Evolutionary conservation across 2,113 vertebrate species (phyloP).

Genomic region (Microcebus jonahi): DNA sequence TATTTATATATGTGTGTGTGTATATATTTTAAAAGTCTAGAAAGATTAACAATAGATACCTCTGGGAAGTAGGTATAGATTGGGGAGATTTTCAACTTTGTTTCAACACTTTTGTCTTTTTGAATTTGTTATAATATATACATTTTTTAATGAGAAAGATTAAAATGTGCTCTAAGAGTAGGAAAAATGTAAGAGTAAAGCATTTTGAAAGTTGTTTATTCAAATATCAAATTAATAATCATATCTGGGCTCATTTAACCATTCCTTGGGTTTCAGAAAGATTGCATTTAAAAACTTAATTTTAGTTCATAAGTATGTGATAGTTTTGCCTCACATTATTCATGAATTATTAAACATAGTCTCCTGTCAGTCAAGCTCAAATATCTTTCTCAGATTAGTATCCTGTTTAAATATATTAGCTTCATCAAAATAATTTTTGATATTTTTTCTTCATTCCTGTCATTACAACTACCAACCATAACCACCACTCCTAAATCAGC

Average conservation of each 20-base stretch:
- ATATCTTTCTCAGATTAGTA: conserved; percentile 1
- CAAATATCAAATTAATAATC: conserved; percentile 7
- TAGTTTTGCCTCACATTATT: background rate
- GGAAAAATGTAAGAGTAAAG: background rate
- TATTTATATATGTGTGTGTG: background rate
- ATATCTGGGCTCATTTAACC: background rate
- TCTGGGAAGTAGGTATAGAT: background rate
- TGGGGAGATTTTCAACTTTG: background rate
- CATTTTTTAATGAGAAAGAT: conserved; percentile 28
- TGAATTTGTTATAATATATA: background rate
- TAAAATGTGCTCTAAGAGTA: background rate
- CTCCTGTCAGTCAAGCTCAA: background rate
- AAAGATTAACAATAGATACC: background rate
- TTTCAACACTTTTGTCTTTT: background rate
- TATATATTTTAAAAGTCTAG: background rate
- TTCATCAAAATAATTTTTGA: conserved; percentile 21
- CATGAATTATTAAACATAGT: background rate
- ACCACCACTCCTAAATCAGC: background rate
- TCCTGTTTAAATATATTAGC: background rate
- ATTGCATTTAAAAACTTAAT: background rate
- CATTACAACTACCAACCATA: background rate
- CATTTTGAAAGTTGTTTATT: background rate
- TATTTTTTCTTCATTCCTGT: background rate
- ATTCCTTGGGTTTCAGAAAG: conserved; percentile 2
- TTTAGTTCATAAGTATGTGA: background rate